Evolutionary conservation across 2,113 vertebrate genomes (phyloP), one percentile per base, ranked within the genome.

Genomic region (Panthera tigris): DNA sequence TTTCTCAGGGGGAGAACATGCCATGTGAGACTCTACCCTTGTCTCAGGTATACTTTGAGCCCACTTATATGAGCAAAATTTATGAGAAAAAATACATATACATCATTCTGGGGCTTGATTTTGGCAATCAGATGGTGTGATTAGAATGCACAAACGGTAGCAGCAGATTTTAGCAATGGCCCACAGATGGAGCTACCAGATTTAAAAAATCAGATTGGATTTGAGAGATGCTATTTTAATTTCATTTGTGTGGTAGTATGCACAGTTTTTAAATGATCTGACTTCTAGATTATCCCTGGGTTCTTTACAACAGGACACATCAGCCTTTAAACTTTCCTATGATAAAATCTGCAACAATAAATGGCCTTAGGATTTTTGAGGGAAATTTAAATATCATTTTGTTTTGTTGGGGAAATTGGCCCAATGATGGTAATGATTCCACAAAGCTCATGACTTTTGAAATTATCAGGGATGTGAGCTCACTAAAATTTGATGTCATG

Each of bases 41-140:
- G 19, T 94, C 83, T 96, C 41, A 52, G 45, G 73, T 93, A 61
- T 33, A 84, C 76, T 96, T 89, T 73, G 41, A 97, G 52, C 33
- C 85, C 45, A 95, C 96, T 98, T 95, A 79, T 90, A 68, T 85
- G 91, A 97, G 0, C 5, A 45, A 68, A 95, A 98, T 96, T 97
- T 98, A 71, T 95, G 55, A 69, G 41, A 90, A 80, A 74, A 94
- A 97, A 96, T 97, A 25, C 65, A 85, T 89, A 95, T 89, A 68
- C 13, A 84, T 91, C 11, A 1, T 13, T 90, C 1, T 10, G 21
- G 15, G 16, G 25, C 7, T 29, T 94, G 74, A 95, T 96, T 50
- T 66, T 97, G 95, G 39, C 68, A 92, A 79, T 76, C 41, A 80
- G 36, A 50, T 55, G 4, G 39, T 94, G 4, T 93, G 9, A 33